Percentiles rank a stretch among this genome's conserved stretches.
phyloP scores from a whole-genome alignment of 2,888 invertebrate species.

The Acleris cristana region DNA sequence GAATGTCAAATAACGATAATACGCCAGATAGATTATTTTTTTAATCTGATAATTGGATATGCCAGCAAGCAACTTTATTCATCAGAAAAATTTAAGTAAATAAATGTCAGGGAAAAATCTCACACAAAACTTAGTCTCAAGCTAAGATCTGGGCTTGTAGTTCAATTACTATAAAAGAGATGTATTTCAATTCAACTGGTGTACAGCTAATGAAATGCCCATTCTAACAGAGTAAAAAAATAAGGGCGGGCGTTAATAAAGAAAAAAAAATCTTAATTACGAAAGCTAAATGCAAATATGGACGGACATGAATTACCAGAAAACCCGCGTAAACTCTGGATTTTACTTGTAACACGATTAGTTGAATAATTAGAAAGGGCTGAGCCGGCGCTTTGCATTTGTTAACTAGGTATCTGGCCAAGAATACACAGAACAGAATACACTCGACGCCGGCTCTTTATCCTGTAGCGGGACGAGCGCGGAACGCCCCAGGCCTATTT shows the following conservation, averaged over 20 bases:
- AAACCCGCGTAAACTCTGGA: slow-evolving; percentile 16
- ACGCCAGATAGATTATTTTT: too few relatives aligned
- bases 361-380: slow-evolving; percentile 25
- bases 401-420: slow-evolving; percentile 19
- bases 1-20: too few relatives aligned
- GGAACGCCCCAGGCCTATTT: neutral
- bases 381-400: slow-evolving; percentile 27
- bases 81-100: too few relatives aligned
- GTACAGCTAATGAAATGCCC: too few relatives aligned
- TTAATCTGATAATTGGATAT: too few relatives aligned
- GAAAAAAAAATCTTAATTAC: neutral
- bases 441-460: slow-evolving; percentile 4
- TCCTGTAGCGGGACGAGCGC: neutral
- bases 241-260: neutral
- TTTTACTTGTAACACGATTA: slow-evolving; percentile 16
- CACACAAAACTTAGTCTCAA: too few relatives aligned
- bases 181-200: too few relatives aligned
- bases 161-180: too few relatives aligned
- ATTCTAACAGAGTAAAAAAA: too few relatives aligned
- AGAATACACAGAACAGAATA: slow-evolving; percentile 11
- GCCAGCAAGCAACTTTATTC: too few relatives aligned
- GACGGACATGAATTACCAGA: neutral
- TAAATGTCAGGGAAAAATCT: too few relatives aligned
- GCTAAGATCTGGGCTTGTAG: too few relatives aligned
- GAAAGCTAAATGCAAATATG: slow-evolving; percentile 9